phyloP scores from a whole-genome alignment of 2,113 vertebrate genomes.

The Opisthocomus hoazin region DNA sequence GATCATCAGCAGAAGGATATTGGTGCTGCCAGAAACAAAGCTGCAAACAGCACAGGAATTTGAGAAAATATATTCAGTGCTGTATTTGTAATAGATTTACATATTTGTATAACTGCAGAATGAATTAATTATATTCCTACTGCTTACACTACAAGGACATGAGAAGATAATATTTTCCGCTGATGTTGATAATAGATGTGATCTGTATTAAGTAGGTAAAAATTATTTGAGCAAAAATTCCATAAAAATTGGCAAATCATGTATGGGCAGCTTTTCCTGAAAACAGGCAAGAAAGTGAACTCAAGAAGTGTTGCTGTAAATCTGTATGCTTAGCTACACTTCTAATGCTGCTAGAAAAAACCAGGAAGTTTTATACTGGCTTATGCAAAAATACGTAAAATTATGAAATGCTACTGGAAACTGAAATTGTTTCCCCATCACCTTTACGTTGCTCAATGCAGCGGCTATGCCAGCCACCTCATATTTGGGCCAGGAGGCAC shows the following conservation, averaged over 20 bases:
- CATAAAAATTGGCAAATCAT: background rate
- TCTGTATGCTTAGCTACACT: background rate
- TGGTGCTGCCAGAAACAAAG: conserved; percentile 44
- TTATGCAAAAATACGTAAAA: background rate
- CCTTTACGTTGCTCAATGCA: background rate
- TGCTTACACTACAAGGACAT: conserved; percentile 1
- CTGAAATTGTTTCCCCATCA: background rate
- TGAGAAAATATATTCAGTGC: background rate
- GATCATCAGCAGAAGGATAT: background rate
- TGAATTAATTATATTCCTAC: conserved; percentile 39
- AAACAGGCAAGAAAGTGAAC: conserved; percentile 1
- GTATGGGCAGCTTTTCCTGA: background rate
- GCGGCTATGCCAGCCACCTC: background rate
- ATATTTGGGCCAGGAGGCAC: accelerated
- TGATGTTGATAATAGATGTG: conserved; percentile 17
- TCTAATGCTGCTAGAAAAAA: background rate
- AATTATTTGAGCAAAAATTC: conserved; percentile 2
- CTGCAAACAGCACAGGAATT: conserved; percentile 6
- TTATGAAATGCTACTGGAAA: background rate
- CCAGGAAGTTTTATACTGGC: background rate
- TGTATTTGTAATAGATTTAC: conserved; percentile 23
- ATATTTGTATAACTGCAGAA: conserved; percentile 26
- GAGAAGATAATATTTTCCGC: conserved; percentile 34
- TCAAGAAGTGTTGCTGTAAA: background rate
- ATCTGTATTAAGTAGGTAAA: conserved; percentile 38